Evolutionary conservation across 2,113 vertebrate species (phyloP), one percentile per base, ranked within the genome.

Genomic region (Terrapene triunguis): DNA sequence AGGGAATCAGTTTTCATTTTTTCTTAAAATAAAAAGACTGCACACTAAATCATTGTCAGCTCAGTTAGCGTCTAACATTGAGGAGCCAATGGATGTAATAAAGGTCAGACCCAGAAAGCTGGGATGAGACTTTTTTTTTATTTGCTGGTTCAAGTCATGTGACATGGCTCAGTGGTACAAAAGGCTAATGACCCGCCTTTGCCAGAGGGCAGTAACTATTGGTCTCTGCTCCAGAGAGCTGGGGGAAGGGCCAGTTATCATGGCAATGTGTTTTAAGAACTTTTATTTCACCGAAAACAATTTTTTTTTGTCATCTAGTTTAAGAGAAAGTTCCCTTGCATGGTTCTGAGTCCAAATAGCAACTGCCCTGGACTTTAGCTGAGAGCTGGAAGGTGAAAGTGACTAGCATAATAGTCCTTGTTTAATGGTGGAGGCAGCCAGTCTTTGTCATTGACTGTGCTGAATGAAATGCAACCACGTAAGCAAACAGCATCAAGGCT

Each of bases 131-230:
- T 86, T 82, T 24, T 74, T 74, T 13, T 88, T 62, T 29, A 29
- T 48, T 54, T 29, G 4, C 47, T n/a, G 44, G 44, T 44, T 85
- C 35, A 83, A 69, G 80, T 35, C 32, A 17, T 32, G 42, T 29
- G 4, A 19, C 8, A 22, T 42, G 11, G 0, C 0, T 50, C 6
- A 78, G 27, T 42, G 47, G 11, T 51, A 4, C 8, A 22, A 55
- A 32, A 72, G 14, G 62, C 50, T 81, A 42, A 91, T 87, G 38
- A 57, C 76, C 5, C 2, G 27, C 2, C 11, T 0, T 86, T 10
- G 35, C 69, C 25, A 42, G 6, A 82, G 13, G 9, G 38, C 6
- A 25, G 22, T 24, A 25, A 5, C 10, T 24, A 8, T 24, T 47
- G 74, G 10, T 47, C 6, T 47, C 6, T 29, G 13, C 21, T 14